Percentiles rank a stretch among this genome's conserved stretches.
These are phyloP conservation scores for Sarcophaga bullata DNA, from an alignment of 1,140 invertebrate genomes.

Conservation along the genomic window DNA sequence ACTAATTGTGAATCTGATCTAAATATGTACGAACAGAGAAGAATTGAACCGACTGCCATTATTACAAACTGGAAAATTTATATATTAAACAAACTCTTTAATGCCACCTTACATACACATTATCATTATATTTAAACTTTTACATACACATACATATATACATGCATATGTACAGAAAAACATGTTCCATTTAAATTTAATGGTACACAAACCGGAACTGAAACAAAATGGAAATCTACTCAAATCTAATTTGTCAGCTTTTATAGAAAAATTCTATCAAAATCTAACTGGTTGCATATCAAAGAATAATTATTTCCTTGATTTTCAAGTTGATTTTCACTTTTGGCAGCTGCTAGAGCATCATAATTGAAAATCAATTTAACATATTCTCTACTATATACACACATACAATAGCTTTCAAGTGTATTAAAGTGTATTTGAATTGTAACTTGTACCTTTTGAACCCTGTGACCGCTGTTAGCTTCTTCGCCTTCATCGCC, in stretches of 20 bases:
- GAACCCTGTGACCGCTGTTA: conserved; percentile 37
- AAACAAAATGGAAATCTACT: neutral
- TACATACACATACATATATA: neutral
- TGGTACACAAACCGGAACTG: neutral
- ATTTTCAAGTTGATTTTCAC: neutral
- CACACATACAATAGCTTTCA: no score
- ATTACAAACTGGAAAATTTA: neutral
- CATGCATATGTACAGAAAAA: neutral
- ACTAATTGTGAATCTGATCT: conserved; percentile 24
- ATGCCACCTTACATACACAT: no score
- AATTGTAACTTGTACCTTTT: conserved; percentile 30
- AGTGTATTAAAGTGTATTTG: neutral
- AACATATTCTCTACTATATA: no score
- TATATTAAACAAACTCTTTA: neutral
- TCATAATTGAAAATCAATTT: neutral
- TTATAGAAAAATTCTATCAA: no score
- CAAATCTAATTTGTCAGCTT: no score
- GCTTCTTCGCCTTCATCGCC: conserved; percentile 21
- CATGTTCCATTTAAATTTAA: conserved; percentile 5
- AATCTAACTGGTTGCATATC: no score
- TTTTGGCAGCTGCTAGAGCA: neutral
- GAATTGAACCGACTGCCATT: neutral
- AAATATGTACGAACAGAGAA: neutral
- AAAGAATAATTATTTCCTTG: no score
- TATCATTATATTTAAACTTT: neutral